Evolutionary conservation across 2,888 invertebrate genomes (phyloP).

Genomic region (Criorhina ranunculi): DNA sequence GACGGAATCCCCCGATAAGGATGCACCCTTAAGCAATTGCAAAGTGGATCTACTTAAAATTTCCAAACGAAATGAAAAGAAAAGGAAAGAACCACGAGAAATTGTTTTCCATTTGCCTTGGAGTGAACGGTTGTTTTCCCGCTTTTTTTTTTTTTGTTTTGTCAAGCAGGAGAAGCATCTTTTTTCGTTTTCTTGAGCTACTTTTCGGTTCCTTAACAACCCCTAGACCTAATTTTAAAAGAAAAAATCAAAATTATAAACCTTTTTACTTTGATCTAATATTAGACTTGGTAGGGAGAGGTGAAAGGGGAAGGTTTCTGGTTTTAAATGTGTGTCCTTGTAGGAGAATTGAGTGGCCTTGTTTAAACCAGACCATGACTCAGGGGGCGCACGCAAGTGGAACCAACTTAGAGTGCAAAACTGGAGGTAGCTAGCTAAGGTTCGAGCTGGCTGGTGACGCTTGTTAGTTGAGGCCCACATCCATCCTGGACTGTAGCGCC

Average conservation of each 20-base stretch:
- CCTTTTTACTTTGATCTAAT: conserved; percentile 16
- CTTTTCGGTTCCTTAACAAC: background rate
- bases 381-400: too few species aligned
- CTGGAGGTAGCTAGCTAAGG: too few species aligned
- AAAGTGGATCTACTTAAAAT: conserved; percentile 50
- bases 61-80: background rate
- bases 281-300: background rate
- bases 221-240: conserved; percentile 56
- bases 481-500: too few species aligned
- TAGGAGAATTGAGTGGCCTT: background rate
- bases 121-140: conserved; percentile 3
- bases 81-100: background rate
- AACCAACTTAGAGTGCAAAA: too few species aligned
- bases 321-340: background rate
- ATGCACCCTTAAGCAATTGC: conserved; percentile 58
- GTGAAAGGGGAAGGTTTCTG: background rate
- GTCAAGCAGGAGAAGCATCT: background rate
- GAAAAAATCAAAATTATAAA: conserved; percentile 28
- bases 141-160: background rate
- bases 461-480: too few species aligned
- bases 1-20: conserved; percentile 38
- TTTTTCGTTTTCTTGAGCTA: too few species aligned
- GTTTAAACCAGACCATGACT: too few species aligned
- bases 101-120: conserved; percentile 22
- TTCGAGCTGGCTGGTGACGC: too few species aligned